Evolutionary conservation across 2,888 invertebrate species (phyloP), one percentile per base, ranked within the genome.

Genomic region (Thymelicus acteon): DNA sequence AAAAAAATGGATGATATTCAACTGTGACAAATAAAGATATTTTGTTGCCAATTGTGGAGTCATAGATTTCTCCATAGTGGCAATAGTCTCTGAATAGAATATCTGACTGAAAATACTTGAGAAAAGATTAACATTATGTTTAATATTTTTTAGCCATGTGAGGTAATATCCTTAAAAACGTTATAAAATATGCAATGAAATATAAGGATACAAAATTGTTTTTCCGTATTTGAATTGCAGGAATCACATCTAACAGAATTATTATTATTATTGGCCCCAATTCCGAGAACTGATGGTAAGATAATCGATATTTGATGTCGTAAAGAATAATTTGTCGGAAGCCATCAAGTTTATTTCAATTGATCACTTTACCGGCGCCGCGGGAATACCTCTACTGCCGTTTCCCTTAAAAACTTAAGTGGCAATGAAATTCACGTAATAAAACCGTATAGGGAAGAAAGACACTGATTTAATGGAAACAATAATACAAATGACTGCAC

Each of bases 331-430:
- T 64, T 64, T 69, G 60, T 60, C 52, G 64, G 52, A 64, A 64
- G 60, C 58, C 60, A 64, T 70, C 44, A 70, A 70, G 10, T 70
- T 70, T 69, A 69, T 70, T 70, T 60, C 63, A 70, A 70, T 64
- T 70, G 64, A 70, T 58, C 70, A 64, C 64, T 61, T 61, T 63
- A 64, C 15, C 52, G 58, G 63, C 70, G 60, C 60, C 64, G 52
- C 52, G 64, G 19, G 24, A 64, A 64, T 64, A 64, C 49, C 49
- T 63, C 47, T 63, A 57, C 62, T 62, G 44, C 54, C 37, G 62
- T 47, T 67, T 69, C 62, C 63, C 57, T 57, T 63, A 68, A 69
- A 69, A 57, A 10, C 63, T 61, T 69, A 63, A 69, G 57, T 63
- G 57, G 58, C 19, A 58, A 60, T 64, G 52, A 66, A 66, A 70